Evolutionary conservation across 2,888 invertebrate species (phyloP).

Genomic region (Volucella inflata): DNA sequence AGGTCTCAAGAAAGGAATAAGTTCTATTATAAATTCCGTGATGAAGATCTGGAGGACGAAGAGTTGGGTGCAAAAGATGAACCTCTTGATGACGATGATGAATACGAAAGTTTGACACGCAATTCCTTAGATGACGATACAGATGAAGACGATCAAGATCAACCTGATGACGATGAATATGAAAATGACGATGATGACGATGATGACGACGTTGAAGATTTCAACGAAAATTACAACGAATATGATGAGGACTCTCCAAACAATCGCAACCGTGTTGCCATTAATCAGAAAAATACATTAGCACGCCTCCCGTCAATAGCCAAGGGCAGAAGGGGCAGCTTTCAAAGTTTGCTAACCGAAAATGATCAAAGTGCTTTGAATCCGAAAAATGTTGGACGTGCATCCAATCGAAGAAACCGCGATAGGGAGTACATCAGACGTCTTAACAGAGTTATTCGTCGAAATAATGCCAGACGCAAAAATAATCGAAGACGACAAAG

Average conservation of each 20-base stretch:
- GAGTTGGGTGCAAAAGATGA: constrained; percentile 37
- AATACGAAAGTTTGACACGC: constrained; percentile 6
- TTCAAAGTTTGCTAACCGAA: not conserved
- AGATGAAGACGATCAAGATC: constrained; percentile 58
- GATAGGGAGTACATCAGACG: not conserved
- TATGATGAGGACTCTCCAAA: not conserved
- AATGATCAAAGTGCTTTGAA: not conserved
- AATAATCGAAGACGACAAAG: not conserved
- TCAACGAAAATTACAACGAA: not conserved
- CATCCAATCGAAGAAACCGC: not conserved
- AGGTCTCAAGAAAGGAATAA: not conserved
- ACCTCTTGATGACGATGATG: not conserved
- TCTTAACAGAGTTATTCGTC: not conserved
- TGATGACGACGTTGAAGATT: not conserved
- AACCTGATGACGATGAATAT: constrained; percentile 22
- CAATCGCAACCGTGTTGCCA: not conserved
- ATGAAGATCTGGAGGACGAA: constrained; percentile 34
- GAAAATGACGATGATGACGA: not conserved
- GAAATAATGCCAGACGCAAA: not conserved
- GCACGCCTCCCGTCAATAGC: not conserved
- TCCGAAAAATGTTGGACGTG: not conserved
- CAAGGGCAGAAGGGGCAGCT: not conserved
- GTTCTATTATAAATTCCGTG: constrained; percentile 24
- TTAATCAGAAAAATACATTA: not conserved
- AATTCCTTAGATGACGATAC: constrained; percentile 5